phyloP scores from a whole-genome alignment of 2,888 invertebrate genomes.

The Digitonthophagus gazella region DNA sequence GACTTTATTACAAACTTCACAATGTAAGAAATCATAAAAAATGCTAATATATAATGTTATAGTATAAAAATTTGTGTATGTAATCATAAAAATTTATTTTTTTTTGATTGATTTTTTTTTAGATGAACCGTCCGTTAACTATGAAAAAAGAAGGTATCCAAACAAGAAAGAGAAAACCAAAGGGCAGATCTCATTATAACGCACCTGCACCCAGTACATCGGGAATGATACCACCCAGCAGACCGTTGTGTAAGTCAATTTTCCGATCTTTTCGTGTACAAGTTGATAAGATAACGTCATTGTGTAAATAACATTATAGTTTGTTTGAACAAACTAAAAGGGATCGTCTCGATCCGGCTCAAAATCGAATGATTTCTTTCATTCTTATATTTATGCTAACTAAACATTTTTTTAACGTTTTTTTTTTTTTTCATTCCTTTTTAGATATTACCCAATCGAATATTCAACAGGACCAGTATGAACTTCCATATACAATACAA shows the following conservation, averaged over 20 bases:
- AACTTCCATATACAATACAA: background rate
- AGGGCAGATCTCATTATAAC: constrained; percentile 49
- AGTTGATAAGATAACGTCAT: background rate
- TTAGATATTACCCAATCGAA: background rate
- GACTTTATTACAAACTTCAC: constrained; percentile 83
- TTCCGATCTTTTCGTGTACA: background rate
- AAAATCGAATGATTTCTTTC: background rate
- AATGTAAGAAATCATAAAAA: constrained; percentile 59
- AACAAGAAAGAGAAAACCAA: constrained; percentile 91
- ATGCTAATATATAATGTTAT: too few relatives aligned
- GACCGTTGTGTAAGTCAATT: constrained; percentile 29
- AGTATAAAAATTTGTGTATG: too few relatives aligned
- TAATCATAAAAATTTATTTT: background rate
- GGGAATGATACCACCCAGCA: constrained; percentile 24
- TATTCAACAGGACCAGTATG: background rate
- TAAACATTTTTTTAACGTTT: background rate
- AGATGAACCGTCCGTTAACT: constrained; percentile 92
- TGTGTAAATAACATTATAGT: background rate
- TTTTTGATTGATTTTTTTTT: constrained; percentile 38
- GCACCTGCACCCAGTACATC: constrained; percentile 41
- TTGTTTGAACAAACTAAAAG: background rate
- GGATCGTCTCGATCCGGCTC: background rate
- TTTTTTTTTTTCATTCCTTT: background rate
- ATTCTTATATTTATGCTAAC: too few relatives aligned
- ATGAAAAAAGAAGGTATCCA: constrained; percentile 99